Conservation (phyloP, 2,113 vertebrate species). For the Spermophilus dauricus region DNA sequence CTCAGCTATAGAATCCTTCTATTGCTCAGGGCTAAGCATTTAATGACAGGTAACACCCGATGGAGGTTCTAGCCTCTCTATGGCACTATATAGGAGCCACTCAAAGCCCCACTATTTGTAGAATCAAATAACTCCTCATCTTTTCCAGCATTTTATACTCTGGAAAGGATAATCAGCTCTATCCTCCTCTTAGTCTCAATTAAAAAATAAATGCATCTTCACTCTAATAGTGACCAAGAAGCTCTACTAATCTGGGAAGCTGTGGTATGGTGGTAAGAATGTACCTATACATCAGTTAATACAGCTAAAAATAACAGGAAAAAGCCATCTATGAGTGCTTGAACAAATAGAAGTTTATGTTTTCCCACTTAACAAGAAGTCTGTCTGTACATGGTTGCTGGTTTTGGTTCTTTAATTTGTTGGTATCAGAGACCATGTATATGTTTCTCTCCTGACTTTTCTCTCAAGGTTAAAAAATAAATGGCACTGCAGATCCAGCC, state of each 20-base stretch:
- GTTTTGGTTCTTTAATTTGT: not conserved
- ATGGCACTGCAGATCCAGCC: not conserved
- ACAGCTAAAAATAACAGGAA: not conserved
- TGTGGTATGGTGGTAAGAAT: not conserved
- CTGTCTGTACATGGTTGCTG: not conserved
- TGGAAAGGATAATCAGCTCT: not conserved
- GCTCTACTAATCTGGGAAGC: not conserved
- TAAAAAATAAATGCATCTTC: constrained; percentile 28
- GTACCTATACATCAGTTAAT: not conserved
- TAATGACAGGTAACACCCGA: not conserved
- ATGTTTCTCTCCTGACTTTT: not conserved
- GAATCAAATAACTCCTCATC: not conserved
- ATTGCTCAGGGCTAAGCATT: not conserved
- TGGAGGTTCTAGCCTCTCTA: not conserved
- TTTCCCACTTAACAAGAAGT: constrained; percentile 20
- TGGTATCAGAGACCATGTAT: not conserved
- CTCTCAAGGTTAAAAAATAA: not conserved
- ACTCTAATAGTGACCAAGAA: not conserved
- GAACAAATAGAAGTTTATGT: not conserved
- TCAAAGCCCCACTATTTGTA: not conserved
- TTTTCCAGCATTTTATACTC: not conserved
- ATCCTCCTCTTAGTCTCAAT: not conserved
- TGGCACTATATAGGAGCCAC: not conserved
- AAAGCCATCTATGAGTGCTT: not conserved
- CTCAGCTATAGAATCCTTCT: not conserved